phyloP scores from a whole-genome alignment of 2,888 invertebrate genomes.

The Limnephilus auricula region DNA sequence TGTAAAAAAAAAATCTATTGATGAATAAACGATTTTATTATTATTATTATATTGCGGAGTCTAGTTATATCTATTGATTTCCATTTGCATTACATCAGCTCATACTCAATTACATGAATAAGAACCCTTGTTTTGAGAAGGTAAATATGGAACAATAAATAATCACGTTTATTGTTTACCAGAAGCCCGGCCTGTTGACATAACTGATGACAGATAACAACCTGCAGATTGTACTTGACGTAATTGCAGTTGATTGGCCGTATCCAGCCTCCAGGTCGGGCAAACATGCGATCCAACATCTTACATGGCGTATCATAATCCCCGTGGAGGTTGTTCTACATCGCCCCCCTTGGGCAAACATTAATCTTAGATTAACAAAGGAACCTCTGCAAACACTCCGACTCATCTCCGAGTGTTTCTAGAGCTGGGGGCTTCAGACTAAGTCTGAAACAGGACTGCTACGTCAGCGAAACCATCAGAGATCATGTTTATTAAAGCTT shows the following conservation, averaged over 20 bases:
- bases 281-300: slow-evolving; percentile 15
- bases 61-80: neutral
- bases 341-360: slow-evolving; percentile 15
- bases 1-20: too few relatives aligned
- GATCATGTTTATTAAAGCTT: neutral
- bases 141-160: neutral
- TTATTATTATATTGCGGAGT: too few relatives aligned
- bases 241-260: slow-evolving; percentile 11
- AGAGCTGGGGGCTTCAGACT: neutral
- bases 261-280: neutral
- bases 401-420: neutral
- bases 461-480: neutral
- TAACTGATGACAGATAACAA: neutral
- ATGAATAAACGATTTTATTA: too few relatives aligned
- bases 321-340: neutral
- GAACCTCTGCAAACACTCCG: slow-evolving; percentile 28
- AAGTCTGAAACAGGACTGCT: neutral
- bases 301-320: slow-evolving; percentile 22
- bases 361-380: slow-evolving; percentile 32
- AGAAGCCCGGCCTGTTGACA: neutral
- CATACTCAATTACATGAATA: neutral
- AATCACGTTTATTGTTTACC: neutral
- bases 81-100: neutral
- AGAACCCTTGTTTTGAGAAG: neutral
- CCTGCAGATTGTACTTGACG: neutral